Evolutionary conservation across 2,888 invertebrate genomes (phyloP).

Genomic region (Heteromurus nitidus): DNA sequence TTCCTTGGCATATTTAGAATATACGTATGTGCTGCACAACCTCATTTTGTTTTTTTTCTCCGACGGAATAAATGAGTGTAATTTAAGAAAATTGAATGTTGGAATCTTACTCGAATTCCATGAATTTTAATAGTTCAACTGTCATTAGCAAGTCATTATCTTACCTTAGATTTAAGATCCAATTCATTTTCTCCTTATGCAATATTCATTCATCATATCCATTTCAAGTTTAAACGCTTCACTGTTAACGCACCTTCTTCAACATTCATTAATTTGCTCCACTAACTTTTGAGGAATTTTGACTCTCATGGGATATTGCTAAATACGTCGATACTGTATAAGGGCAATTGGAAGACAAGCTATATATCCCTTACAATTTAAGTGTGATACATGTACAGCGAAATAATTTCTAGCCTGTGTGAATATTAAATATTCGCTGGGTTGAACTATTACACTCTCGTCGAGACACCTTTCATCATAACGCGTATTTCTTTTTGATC

Average conservation of each 20-base stretch:
- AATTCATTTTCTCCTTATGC: conserved; percentile 30
- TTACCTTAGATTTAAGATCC: conserved; percentile 60
- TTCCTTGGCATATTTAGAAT: not conserved
- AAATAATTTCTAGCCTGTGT: too few species aligned
- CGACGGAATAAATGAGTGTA: conserved; percentile 6
- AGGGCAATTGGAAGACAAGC: conserved; percentile 32
- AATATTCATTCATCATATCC: conserved; percentile 24
- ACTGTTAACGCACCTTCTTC: too few species aligned
- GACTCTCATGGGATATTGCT: not conserved
- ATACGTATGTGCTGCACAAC: not conserved
- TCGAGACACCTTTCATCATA: too few species aligned
- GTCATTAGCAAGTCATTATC: conserved; percentile 56
- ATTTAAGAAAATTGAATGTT: conserved; percentile 43
- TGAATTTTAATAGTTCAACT: conserved; percentile 47
- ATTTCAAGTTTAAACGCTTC: too few species aligned
- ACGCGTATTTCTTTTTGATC: too few species aligned
- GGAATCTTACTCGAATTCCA: conserved; percentile 7
- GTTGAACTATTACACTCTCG: too few species aligned
- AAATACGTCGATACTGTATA: conserved; percentile 27
- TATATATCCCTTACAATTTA: conserved; percentile 5
- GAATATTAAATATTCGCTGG: too few species aligned
- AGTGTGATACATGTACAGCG: not conserved
- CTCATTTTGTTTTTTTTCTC: conserved; percentile 25
- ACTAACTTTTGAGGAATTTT: not conserved
- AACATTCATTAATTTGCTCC: too few species aligned